These are phyloP conservation scores for Adelphocoris suturalis DNA, from an alignment of 2,888 invertebrate species.

Conservation along the genomic window DNA sequence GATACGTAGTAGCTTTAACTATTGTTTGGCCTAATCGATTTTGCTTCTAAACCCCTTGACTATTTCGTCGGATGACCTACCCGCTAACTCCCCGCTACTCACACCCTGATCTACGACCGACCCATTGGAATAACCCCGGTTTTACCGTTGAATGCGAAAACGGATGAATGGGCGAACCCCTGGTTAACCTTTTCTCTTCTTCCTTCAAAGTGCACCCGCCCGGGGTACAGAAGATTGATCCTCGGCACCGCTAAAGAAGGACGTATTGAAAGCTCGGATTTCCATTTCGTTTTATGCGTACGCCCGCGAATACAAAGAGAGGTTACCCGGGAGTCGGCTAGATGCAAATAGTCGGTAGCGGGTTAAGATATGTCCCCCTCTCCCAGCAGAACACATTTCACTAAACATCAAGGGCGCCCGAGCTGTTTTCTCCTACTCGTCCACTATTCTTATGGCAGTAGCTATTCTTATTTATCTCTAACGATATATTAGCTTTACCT, in stretches of 20 bases:
- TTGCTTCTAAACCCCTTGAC: background rate
- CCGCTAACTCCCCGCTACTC: background rate
- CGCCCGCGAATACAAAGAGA: slow-evolving; percentile 66
- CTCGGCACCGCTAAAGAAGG: slow-evolving; percentile 56
- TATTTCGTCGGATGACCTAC: background rate
- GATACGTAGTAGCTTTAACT: no score
- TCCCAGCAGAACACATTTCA: slow-evolving; percentile 12
- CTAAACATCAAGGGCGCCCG: slow-evolving; percentile 14
- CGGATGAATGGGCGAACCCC: slow-evolving; percentile 35
- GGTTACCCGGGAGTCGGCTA: slow-evolving; percentile 40
- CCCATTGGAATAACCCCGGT: slow-evolving; percentile 25
- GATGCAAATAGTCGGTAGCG: slow-evolving; percentile 64
- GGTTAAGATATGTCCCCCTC: slow-evolving; percentile 60
- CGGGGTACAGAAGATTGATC: slow-evolving; percentile 60
- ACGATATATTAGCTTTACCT: no score
- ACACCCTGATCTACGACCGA: slow-evolving; percentile 21
- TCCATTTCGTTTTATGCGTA: slow-evolving; percentile 70
- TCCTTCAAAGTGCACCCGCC: slow-evolving; percentile 21
- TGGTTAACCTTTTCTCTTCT: slow-evolving; percentile 36
- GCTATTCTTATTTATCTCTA: background rate
- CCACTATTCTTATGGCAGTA: background rate
- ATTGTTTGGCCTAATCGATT: no score
- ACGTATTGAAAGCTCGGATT: slow-evolving; percentile 71
- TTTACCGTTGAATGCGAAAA: slow-evolving; percentile 42
- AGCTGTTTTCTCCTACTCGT: background rate